phyloP scores from a whole-genome alignment of 1,140 invertebrate genomes.

The Whitmania pigra region DNA sequence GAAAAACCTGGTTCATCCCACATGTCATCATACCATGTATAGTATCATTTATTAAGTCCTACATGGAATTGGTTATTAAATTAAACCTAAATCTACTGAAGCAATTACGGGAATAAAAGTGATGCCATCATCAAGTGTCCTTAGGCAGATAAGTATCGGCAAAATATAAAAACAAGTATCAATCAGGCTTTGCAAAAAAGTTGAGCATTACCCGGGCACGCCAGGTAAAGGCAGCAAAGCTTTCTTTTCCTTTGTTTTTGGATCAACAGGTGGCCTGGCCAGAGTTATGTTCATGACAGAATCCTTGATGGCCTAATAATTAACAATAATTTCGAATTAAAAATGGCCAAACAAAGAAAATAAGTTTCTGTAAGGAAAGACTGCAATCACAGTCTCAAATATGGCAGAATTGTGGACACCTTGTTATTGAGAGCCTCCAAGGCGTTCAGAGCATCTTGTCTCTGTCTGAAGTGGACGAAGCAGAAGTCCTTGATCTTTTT shows the following conservation, averaged over 20 bases:
- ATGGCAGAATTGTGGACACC: conserved; percentile 34
- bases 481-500: conserved; percentile 99
- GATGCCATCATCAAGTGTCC: too few relatives aligned
- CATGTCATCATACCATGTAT: too few relatives aligned
- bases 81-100: too few relatives aligned
- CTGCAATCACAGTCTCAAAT: background rate
- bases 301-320: conserved; percentile 56
- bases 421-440: conserved; percentile 86
- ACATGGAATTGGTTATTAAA: too few relatives aligned
- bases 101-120: too few relatives aligned
- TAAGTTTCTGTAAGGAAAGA: background rate
- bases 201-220: background rate
- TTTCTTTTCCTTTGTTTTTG: conserved; percentile 94
- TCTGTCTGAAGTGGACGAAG: conserved; percentile 95
- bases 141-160: background rate
- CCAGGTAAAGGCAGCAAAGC: conserved; percentile 49
- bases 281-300: conserved; percentile 85
- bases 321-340: background rate
- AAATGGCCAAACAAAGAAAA: background rate
- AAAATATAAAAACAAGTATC: background rate
- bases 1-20: too few relatives aligned
- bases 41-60: too few relatives aligned
- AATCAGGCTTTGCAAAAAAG: background rate
- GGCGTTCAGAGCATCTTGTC: conserved; percentile 86
- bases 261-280: conserved; percentile 93